A percentile compares a stretch with the other conserved stretches of the same genome.
These are phyloP conservation scores for Ondatra zibethicus DNA, from an alignment of 2,113 vertebrate species.

Conservation along the genomic window DNA sequence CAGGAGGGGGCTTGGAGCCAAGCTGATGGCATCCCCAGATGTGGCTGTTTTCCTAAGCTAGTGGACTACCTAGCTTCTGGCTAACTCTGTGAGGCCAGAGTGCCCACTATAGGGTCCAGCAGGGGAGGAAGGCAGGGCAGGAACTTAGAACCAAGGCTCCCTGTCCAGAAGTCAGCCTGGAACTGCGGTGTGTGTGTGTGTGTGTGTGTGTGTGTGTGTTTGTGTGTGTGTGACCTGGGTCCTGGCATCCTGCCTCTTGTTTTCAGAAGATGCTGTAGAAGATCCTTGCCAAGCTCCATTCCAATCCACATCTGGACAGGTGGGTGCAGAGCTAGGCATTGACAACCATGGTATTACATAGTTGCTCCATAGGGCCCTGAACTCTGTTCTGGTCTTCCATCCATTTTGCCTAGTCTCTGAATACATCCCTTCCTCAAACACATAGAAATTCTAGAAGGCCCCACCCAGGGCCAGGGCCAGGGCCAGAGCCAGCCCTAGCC, in stretches of 20 bases:
- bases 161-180: neutral
- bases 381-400: fast-evolving
- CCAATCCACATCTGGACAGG: neutral
- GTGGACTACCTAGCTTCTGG: neutral
- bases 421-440: fast-evolving
- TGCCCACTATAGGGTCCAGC: neutral
- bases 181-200: too few species aligned
- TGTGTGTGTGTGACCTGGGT: too few species aligned
- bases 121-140: neutral
- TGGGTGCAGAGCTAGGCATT: neutral
- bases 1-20: neutral
- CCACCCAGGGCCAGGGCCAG: neutral
- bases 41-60: neutral
- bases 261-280: neutral
- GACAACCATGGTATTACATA: fast-evolving
- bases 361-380: neutral
- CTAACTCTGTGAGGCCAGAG: neutral
- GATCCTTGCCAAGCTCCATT: too few species aligned
- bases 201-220: too few species aligned
- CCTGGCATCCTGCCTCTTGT: neutral
- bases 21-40: neutral
- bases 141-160: neutral
- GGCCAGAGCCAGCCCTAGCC: neutral
- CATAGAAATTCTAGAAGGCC: neutral
- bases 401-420: neutral